Evolutionary conservation across 2,888 invertebrate genomes (phyloP), one percentile per base, ranked within the genome.

Genomic region (Gastrophysa polygoni): DNA sequence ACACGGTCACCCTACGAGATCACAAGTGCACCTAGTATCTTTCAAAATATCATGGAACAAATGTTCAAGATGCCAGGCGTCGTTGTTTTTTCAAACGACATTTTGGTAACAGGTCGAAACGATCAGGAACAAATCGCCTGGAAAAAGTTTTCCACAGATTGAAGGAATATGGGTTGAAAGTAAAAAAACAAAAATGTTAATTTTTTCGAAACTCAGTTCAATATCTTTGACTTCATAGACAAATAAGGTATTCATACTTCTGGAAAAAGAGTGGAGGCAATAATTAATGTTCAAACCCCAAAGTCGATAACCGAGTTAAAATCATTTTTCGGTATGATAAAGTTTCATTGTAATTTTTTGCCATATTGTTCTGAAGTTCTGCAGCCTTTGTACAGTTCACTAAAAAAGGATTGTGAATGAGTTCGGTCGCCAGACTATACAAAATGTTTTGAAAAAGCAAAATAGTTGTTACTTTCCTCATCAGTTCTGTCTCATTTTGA

Each of bases 1-100:
- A 48, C 48, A 5, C 43, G 55, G 14, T 21, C 44, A 24, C 55
- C 55, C 6, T 55, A 55, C 44, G 55, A 44, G 10, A 44, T 55
- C 14, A 55, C 55, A 8, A 28, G 16, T 7, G 34, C 38, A 8
- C 55, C 55, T 2, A n/a, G n/a, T n/a, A n/a, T n/a, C n/a, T n/a
- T n/a, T n/a, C n/a, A n/a, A n/a, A n/a, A n/a, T n/a, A n/a, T 43
- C 43, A 58, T 58, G 58, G 51, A 60, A 18, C 48, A 60, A 38
- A 54, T 60, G 49, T 48, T 48, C 14, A 38, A 28, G 1, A 60
- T 55, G 10, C 59, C 54, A 14, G 59, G n/a, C n/a, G n/a, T n/a
- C n/a, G n/a, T n/a, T n/a, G n/a, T n/a, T n/a, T n/a, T n/a, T n/a
- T n/a, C n/a, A n/a, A n/a, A n/a, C n/a, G n/a, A n/a, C n/a, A n/a